Conservation (phyloP, 1,140 invertebrate species). For the Aplysia californica region DNA sequence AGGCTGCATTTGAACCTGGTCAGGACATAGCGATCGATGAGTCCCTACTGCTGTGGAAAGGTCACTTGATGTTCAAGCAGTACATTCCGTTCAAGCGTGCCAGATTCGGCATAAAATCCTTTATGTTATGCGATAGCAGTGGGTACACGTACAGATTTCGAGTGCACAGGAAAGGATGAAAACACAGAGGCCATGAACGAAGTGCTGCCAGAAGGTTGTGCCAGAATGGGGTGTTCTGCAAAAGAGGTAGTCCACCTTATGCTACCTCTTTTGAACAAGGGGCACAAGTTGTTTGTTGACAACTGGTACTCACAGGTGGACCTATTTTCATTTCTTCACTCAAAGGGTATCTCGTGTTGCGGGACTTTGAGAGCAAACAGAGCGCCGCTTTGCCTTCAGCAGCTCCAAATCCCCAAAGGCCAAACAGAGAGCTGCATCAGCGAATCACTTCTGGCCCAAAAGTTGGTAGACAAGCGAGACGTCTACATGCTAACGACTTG, state of each 20-base stretch:
- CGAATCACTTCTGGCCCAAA: neutral
- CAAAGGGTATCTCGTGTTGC: neutral
- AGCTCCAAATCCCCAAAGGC: neutral
- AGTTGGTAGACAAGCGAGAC: neutral
- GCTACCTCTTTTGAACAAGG: neutral
- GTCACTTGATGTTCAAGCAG: neutral
- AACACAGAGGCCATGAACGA: neutral
- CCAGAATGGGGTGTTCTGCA: neutral
- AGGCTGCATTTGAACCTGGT: neutral
- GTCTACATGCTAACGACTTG: neutral
- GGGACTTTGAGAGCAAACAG: neutral
- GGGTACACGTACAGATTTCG: neutral
- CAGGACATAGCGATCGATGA: neutral
- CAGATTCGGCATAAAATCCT: slow-evolving; percentile 7
- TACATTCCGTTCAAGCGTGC: slow-evolving; percentile 4
- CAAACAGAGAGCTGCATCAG: neutral
- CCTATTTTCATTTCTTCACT: neutral
- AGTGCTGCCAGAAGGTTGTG: neutral
- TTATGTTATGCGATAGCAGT: neutral
- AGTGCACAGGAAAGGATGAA: slow-evolving; percentile 11
- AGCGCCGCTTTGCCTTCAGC: neutral
- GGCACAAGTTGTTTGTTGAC: slow-evolving; percentile 5
- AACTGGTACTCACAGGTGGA: neutral
- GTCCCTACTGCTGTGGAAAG: neutral
- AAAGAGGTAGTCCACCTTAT: too few relatives aligned